Percentiles rank a stretch among this genome's conserved stretches.
phyloP scores from a whole-genome alignment of 2,797 vertebrate genomes.

The Ptychadena robeensis region DNA sequence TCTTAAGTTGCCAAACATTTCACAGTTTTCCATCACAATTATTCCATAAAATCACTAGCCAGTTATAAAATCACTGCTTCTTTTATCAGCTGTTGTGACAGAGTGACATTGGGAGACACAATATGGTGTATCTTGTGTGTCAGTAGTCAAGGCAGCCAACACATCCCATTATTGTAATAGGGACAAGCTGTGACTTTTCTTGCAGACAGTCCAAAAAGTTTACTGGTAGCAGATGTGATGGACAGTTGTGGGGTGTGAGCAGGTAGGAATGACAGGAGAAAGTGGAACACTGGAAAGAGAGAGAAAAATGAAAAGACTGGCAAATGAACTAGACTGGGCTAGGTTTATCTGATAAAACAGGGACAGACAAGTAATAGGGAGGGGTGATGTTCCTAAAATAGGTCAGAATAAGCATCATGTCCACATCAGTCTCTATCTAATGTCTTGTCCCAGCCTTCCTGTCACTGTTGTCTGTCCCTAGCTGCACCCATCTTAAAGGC shows the following conservation, averaged over 20 bases:
- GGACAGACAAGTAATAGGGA: constrained; percentile 7
- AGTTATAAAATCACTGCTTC: constrained; percentile 47
- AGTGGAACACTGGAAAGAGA: background rate
- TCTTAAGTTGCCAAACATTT: background rate
- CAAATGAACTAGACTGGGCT: background rate
- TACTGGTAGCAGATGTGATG: constrained; percentile 23
- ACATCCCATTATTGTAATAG: constrained; percentile 52
- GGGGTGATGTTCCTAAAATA: constrained; percentile 24
- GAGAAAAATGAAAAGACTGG: background rate
- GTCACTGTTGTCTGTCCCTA: constrained; percentile 24
- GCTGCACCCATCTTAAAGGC: constrained; percentile 27
- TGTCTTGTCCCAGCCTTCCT: constrained; percentile 17
- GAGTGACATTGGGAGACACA: constrained; percentile 44
- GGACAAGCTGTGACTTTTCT: constrained; percentile 40
- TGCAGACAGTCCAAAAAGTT: constrained; percentile 33
- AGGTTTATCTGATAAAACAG: background rate
- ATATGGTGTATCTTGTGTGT: constrained; percentile 26
- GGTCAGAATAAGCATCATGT: constrained; percentile 32
- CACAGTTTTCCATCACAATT: background rate
- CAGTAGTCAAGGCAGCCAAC: constrained; percentile 38
- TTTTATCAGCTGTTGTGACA: constrained; percentile 49
- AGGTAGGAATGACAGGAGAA: background rate
- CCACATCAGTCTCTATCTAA: constrained; percentile 24
- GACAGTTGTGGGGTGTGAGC: constrained; percentile 6
- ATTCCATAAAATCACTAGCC: constrained; percentile 30